Percentiles rank a stretch among this genome's conserved stretches.
phyloP scores from a whole-genome alignment of 2,797 vertebrate species.

The Eospalax fontanierii region DNA sequence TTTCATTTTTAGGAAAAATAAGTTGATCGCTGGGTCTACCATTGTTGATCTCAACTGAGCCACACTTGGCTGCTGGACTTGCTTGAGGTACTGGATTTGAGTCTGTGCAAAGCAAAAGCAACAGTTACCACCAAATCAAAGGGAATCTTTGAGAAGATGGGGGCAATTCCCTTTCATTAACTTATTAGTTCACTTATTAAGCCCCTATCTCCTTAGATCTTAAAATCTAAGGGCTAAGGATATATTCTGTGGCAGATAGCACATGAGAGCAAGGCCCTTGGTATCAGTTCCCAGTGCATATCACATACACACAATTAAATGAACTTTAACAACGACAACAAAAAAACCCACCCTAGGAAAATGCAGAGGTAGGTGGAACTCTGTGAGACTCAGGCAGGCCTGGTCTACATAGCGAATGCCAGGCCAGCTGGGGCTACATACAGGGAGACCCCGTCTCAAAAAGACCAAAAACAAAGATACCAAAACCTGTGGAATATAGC shows the following conservation, averaged over 20 bases:
- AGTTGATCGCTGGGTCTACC: constrained; percentile 99
- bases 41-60: constrained; percentile 99
- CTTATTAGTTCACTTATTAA: constrained; percentile 37
- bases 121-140: constrained; percentile 85
- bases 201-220: not conserved
- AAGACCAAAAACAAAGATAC: not conserved
- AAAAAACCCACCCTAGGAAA: not conserved
- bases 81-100: constrained; percentile 99
- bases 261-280: not conserved
- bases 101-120: constrained; percentile 92
- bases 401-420: no score
- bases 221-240: not conserved
- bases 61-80: constrained; percentile 99
- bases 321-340: not conserved
- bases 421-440: not conserved
- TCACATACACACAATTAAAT: not conserved
- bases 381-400: no score
- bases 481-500: not conserved
- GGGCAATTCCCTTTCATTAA: not conserved
- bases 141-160: not conserved
- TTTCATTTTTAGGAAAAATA: constrained; percentile 99
- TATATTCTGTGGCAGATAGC: not conserved
- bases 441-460: not conserved
- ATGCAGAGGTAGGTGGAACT: not conserved
- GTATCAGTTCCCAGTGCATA: not conserved